phyloP scores from a whole-genome alignment of 2,113 vertebrate genomes.

The Murina feae region DNA sequence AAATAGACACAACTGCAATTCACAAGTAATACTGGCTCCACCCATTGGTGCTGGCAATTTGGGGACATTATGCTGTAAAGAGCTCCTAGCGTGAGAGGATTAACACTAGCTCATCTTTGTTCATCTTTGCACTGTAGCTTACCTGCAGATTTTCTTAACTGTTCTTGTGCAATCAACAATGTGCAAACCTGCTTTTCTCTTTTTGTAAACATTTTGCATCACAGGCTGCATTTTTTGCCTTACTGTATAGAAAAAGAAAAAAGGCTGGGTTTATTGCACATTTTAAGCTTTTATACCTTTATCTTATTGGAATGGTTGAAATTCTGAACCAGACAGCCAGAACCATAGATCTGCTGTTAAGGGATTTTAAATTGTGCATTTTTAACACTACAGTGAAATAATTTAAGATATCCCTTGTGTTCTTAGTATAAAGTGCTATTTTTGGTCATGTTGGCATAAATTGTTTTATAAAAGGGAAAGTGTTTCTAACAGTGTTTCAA shows the following conservation, averaged over 20 bases:
- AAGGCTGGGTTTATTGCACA: conserved; percentile 78
- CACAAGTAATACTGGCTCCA: conserved; percentile 50
- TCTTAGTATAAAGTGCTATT: neutral
- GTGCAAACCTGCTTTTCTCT: conserved; percentile 77
- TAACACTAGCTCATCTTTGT: conserved; percentile 77
- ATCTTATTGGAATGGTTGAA: conserved; percentile 63
- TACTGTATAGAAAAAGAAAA: conserved; percentile 67
- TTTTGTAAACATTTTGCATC: conserved; percentile 71
- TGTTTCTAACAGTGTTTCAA: neutral
- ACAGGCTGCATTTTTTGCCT: conserved; percentile 78
- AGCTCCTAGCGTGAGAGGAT: neutral
- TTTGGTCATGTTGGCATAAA: neutral
- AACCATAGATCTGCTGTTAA: conserved; percentile 58
- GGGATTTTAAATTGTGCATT: conserved; percentile 81
- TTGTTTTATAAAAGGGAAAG: conserved; percentile 24
- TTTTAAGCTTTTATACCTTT: conserved; percentile 77
- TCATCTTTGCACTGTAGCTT: conserved; percentile 73
- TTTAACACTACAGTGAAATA: conserved; percentile 71
- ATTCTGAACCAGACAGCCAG: conserved; percentile 67
- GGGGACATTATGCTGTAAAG: conserved; percentile 37
- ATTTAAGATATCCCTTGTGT: conserved; percentile 31
- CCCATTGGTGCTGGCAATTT: conserved; percentile 55
- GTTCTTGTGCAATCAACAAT: conserved; percentile 72
- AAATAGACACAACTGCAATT: conserved; percentile 52
- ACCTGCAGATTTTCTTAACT: conserved; percentile 61